phyloP scores from a whole-genome alignment of 2,113 vertebrate species.

The Microtus oregoni region DNA sequence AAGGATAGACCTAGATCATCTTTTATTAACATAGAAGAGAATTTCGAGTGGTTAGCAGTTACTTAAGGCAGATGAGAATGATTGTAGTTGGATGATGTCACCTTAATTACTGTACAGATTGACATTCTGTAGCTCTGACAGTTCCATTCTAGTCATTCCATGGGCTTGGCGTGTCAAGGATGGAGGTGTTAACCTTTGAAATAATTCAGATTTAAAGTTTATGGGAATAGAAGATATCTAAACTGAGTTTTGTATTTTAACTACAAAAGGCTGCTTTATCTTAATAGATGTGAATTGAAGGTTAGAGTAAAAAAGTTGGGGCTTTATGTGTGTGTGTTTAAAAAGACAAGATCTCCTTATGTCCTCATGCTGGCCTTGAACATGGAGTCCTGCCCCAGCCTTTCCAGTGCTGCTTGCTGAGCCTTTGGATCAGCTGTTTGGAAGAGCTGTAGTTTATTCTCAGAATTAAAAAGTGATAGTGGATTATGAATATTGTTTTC shows the following conservation, averaged over 20 bases:
- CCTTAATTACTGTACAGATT: fast-evolving
- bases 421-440: no score
- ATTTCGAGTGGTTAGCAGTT: not conserved
- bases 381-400: not conserved
- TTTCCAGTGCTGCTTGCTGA: not conserved
- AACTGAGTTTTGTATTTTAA: slow-evolving; percentile 9
- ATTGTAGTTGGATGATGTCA: not conserved
- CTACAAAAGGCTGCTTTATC: not conserved
- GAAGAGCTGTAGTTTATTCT: not conserved
- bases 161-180: not conserved
- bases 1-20: not conserved
- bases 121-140: not conserved
- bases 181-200: not conserved
- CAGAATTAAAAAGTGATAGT: not conserved
- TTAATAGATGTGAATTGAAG: not conserved
- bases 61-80: not conserved
- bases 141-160: not conserved
- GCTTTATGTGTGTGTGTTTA: not conserved
- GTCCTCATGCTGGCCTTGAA: not conserved
- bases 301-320: not conserved
- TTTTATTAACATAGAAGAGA: not conserved
- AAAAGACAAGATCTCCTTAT: not conserved
- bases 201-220: slow-evolving; percentile 15
- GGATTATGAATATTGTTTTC: not conserved
- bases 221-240: not conserved